A percentile compares a stretch with the other conserved stretches of the same genome.
Evolutionary conservation across 2,888 invertebrate genomes (phyloP).

Genomic region (Prenolepis imparis): DNA sequence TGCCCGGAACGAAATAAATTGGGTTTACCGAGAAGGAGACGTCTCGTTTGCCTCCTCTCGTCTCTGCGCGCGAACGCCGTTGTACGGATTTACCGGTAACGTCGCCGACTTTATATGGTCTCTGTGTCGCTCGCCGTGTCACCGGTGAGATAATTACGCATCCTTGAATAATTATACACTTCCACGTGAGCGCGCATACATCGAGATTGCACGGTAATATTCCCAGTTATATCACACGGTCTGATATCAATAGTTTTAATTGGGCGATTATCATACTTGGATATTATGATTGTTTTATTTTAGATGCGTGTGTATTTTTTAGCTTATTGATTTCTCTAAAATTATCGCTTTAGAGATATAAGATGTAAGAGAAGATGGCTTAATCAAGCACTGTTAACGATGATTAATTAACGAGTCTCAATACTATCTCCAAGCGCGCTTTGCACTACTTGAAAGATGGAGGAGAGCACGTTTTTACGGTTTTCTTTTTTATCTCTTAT

Average conservation of each 20-base stretch:
- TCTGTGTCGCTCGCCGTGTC: constrained; percentile 51
- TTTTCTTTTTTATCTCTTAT: constrained; percentile 34
- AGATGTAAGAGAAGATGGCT: not conserved
- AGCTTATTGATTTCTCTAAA: not conserved
- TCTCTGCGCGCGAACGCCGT: constrained; percentile 44
- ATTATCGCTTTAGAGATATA: not conserved
- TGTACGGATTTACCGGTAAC: constrained; percentile 72
- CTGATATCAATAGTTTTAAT: constrained; percentile 11
- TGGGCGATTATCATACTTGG: not conserved
- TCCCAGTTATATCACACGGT: constrained; percentile 11
- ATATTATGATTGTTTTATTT: not conserved
- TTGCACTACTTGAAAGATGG: not conserved
- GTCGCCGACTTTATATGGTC: constrained; percentile 68
- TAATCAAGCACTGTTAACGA: not conserved
- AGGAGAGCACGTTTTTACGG: not conserved
- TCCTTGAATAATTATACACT: constrained; percentile 57
- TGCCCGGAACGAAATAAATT: constrained; percentile 84
- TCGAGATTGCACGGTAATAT: constrained; percentile 37
- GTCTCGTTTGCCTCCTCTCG: constrained; percentile 62
- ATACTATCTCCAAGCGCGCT: not conserved
- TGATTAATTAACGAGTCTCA: constrained; percentile 17
- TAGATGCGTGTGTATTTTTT: too few species aligned
- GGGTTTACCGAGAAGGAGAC: constrained; percentile 81
- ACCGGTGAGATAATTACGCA: constrained; percentile 68
- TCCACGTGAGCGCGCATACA: constrained; percentile 38